A percentile compares a stretch with the other conserved stretches of the same genome.
Evolutionary conservation across 2,888 invertebrate genomes (phyloP).

Genomic region (Prionchulus punctatus): DNA sequence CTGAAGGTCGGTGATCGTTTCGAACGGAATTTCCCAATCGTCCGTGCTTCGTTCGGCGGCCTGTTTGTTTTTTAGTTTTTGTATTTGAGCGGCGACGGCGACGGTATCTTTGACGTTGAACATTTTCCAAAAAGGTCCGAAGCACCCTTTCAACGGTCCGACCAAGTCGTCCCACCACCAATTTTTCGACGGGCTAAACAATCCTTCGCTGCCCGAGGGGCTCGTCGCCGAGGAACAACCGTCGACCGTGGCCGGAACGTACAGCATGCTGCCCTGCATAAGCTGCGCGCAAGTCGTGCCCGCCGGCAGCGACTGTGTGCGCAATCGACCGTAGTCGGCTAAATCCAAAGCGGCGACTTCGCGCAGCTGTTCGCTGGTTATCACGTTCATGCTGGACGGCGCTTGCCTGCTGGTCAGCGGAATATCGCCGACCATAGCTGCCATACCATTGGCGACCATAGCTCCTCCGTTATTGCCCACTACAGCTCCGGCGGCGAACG

Average conservation of each 20-base stretch:
- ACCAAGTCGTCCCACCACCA: conserved; percentile 1
- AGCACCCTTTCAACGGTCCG: neutral
- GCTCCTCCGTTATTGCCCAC: too few relatives aligned
- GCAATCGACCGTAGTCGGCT: neutral
- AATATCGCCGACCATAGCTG: neutral
- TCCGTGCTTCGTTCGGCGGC: conserved; percentile 39
- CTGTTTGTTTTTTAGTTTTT: neutral
- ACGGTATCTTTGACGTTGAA: neutral
- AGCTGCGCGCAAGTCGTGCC: neutral
- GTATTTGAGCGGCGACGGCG: neutral
- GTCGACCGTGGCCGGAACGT: neutral
- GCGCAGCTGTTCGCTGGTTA: neutral
- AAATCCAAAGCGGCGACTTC: neutral
- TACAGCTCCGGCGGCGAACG: too few relatives aligned
- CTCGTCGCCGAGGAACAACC: neutral
- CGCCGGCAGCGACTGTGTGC: neutral
- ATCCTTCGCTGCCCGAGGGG: neutral
- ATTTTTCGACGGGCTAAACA: neutral
- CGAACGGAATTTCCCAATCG: conserved; percentile 88
- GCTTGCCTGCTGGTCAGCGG: neutral
- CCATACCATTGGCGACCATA: too few relatives aligned
- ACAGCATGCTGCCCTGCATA: neutral
- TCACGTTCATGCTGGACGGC: neutral
- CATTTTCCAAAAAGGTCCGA: neutral
- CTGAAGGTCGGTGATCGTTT: conserved; percentile 65